Base-by-base conservation (phyloP, 2,113 vertebrate species). In the Hymenochirus boettgeri region DNA sequence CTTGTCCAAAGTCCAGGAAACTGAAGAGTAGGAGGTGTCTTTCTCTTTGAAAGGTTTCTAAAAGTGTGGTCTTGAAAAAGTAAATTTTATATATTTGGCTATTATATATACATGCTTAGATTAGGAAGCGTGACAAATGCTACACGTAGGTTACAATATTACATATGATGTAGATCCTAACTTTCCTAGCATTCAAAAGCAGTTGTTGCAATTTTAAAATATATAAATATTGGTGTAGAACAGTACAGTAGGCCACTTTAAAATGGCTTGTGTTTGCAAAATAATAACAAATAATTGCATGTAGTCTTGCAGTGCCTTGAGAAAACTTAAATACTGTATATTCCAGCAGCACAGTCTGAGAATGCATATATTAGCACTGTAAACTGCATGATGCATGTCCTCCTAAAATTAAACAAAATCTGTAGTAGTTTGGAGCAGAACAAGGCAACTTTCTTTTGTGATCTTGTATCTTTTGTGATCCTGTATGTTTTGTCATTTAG, bases 371-470 rank as follows among this genome's bases (percentile, higher is more conserved):
- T n/a, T 48, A 65, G 52, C 53, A 24, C 18, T 12, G 11, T 65
- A 71, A 69, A 1, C 66, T 76, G 88, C 88, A 86, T 70, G 83
- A 66, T 72, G 86, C 87, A 86, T 75, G 60, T 56, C 70, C 4
- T 74, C 61, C 65, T 63, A 76, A 24, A 74, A 73, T 71, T 57
- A 70, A 19, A 18, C 45, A 10, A 51, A 15, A 65, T 1, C 4
- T 23, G 10, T 60, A 46, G 5, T 46, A 24, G 19, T 48, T 17
- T 23, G 31, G 13, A 35, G 8, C 24, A 6, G 10, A 5, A 31
- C 5, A 31, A 6, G 29, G 10, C 29, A 6, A 31, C 29, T 31
- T n/a, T n/a, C n/a, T n/a, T n/a, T n/a, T n/a, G n/a, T n/a, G n/a
- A 11, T 11, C 10, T 35, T 11, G 33, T 12, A 12, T 47, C 42